These are phyloP conservation scores for Tetramorium parvispinum DNA, from an alignment of 1,140 invertebrate species.

Conservation along the genomic window DNA sequence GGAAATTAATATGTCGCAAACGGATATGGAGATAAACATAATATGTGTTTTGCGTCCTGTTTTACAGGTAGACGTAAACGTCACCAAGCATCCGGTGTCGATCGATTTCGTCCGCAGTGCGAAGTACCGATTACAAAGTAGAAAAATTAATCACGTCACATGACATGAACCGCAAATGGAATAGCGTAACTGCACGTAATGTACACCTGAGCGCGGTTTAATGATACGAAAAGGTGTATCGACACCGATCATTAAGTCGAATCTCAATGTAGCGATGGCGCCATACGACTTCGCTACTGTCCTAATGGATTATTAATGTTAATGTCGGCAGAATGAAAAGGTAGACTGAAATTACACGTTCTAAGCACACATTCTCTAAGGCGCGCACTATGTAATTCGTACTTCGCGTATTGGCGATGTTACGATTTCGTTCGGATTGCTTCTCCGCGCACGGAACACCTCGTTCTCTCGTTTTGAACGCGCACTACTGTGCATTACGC, in stretches of 20 bases:
- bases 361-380: slow-evolving; percentile 41
- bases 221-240: slow-evolving; percentile 54
- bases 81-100: slow-evolving; percentile 21
- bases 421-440: slow-evolving; percentile 49
- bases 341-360: slow-evolving; percentile 56
- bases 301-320: slow-evolving; percentile 70
- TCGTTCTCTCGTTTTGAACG: slow-evolving; percentile 38
- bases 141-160: slow-evolving; percentile 42
- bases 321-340: slow-evolving; percentile 57
- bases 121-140: slow-evolving; percentile 34
- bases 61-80: background rate
- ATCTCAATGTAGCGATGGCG: slow-evolving; percentile 34
- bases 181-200: slow-evolving; percentile 33
- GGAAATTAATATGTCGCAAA: background rate
- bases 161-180: background rate
- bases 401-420: slow-evolving; percentile 27
- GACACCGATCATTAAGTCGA: slow-evolving; percentile 41
- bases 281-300: slow-evolving; percentile 46
- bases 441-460: slow-evolving; percentile 26
- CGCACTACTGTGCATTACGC: slow-evolving; percentile 32
- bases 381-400: slow-evolving; percentile 38
- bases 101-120: slow-evolving; percentile 8
- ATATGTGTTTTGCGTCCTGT: background rate
- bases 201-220: slow-evolving; percentile 25
- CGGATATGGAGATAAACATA: background rate